These are phyloP conservation scores for Coilia nasus DNA, from an alignment of 2,797 vertebrate species.

Conservation along the genomic window DNA sequence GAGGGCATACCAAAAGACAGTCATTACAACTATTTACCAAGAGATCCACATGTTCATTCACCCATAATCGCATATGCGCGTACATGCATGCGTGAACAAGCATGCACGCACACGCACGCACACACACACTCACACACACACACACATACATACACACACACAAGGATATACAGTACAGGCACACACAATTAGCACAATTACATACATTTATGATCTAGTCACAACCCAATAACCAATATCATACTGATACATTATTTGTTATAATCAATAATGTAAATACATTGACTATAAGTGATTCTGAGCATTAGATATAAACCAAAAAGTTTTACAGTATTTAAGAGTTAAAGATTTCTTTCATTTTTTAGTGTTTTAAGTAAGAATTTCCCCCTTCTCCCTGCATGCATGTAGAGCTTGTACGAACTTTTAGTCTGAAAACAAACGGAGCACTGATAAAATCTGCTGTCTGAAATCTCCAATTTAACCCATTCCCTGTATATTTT, in stretches of 20 bases:
- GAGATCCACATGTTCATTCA: conserved; percentile 4
- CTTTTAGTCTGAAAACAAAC: conserved; percentile 46
- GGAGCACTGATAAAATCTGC: conserved; percentile 51
- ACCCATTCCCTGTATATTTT: conserved; percentile 55
- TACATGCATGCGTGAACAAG: neutral
- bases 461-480: conserved; percentile 44
- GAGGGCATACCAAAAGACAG: conserved; percentile 29
- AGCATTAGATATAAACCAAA: neutral
- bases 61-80: neutral
- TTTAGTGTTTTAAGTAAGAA: neutral
- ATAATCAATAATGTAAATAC: too few relatives aligned
- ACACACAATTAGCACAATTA: neutral
- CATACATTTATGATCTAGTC: neutral
- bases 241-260: neutral
- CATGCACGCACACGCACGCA: neutral
- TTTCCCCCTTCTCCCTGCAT: neutral
- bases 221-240: neutral
- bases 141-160: neutral
- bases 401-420: conserved; percentile 38
- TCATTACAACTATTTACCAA: conserved; percentile 38
- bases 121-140: neutral
- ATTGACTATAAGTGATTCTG: neutral
- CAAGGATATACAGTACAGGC: too few relatives aligned
- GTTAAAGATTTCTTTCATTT: neutral
- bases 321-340: neutral